These are phyloP conservation scores for Rynchops niger DNA, from an alignment of 2,113 vertebrate species.

Conservation along the genomic window DNA sequence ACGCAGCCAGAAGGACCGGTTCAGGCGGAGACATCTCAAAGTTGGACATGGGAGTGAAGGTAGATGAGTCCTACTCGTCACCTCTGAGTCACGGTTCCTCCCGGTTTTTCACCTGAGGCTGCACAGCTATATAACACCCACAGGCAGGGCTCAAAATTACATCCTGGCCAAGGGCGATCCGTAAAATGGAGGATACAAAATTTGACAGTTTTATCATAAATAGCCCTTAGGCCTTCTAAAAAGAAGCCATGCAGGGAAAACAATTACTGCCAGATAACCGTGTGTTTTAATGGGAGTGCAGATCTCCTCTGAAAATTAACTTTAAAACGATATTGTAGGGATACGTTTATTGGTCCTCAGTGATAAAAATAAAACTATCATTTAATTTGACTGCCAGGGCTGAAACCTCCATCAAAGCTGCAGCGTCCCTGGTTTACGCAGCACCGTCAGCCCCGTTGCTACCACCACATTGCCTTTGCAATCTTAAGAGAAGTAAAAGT, in stretches of 20 bases:
- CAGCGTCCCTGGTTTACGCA: neutral
- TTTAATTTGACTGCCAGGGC: neutral
- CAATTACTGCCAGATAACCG: neutral
- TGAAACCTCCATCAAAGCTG: neutral
- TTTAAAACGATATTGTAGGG: neutral
- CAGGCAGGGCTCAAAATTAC: neutral
- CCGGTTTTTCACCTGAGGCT: neutral
- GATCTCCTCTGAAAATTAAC: neutral
- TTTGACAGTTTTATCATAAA: constrained; percentile 11
- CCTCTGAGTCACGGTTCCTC: neutral
- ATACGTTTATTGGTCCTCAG: neutral
- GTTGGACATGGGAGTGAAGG: neutral
- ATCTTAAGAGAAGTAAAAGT: neutral
- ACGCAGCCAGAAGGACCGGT: neutral
- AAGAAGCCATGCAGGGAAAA: neutral
- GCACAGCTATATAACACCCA: neutral
- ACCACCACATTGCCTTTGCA: neutral
- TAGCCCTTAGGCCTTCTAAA: neutral
- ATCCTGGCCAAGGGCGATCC: neutral
- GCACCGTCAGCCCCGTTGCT: neutral
- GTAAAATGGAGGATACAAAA: neutral
- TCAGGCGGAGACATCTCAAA: neutral
- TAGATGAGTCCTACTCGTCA: neutral
- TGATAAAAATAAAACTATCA: neutral
- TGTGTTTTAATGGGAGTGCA: neutral